Evolutionary conservation across 1,140 invertebrate species (phyloP).

Genomic region (Aphelinus certus): DNA sequence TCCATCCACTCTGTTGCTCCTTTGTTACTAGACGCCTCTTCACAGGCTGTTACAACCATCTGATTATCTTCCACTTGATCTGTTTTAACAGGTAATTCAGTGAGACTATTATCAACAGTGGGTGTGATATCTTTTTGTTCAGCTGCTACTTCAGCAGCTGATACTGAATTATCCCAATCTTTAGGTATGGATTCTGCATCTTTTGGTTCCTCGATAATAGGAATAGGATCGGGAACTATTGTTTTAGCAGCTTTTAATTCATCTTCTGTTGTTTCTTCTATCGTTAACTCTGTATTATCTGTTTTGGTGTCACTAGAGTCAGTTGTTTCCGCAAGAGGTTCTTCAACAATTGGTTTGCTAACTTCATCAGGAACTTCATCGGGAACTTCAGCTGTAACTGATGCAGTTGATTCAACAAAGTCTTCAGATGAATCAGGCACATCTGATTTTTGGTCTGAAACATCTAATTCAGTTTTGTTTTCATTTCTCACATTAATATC

Average conservation of each 20-base stretch:
- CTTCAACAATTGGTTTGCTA: constrained; percentile 46
- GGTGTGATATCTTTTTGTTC: constrained; percentile 24
- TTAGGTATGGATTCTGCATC: constrained; percentile 42
- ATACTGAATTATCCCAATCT: constrained; percentile 40
- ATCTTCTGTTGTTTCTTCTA: constrained; percentile 54
- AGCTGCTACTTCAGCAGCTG: constrained; percentile 41
- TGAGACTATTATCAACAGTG: constrained; percentile 13
- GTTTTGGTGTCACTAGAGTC: constrained; percentile 17
- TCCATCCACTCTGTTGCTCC: constrained; percentile 57
- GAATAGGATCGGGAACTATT: constrained; percentile 54
- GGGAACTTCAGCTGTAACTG: constrained; percentile 24
- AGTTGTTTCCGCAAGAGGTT: constrained; percentile 38
- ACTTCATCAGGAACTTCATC: constrained; percentile 27
- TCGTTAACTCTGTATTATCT: constrained; percentile 42
- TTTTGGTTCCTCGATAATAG: constrained; percentile 57
- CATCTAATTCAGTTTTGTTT: not conserved
- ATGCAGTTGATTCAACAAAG: not conserved
- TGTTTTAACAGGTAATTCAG: constrained; percentile 9
- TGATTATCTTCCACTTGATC: constrained; percentile 24
- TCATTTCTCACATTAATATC: constrained; percentile 25
- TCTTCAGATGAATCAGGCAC: not conserved
- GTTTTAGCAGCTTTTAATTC: constrained; percentile 42
- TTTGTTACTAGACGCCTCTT: constrained; percentile 24
- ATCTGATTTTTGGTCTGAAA: not conserved
- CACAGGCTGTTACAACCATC: constrained; percentile 24